phyloP scores from a whole-genome alignment of 2,113 vertebrate species.

The Saccopteryx leptura region DNA sequence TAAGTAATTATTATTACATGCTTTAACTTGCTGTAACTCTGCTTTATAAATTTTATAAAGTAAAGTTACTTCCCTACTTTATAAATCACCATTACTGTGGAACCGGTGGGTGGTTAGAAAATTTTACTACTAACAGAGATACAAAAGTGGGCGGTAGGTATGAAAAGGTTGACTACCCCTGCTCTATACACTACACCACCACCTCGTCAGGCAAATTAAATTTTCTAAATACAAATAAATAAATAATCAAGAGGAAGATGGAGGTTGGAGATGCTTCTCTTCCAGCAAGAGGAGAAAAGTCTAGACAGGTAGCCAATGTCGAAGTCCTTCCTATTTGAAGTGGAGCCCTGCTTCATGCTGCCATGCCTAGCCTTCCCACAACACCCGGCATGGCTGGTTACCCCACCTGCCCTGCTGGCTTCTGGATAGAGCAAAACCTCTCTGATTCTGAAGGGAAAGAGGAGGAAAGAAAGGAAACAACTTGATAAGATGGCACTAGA shows the following conservation, averaged over 20 bases:
- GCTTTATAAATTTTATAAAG: no score
- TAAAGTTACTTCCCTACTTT: no score
- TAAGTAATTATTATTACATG: no score
- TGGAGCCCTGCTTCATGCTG: fast-evolving
- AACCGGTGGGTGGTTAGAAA: no score
- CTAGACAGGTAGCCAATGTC: not conserved
- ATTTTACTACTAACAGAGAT: no score
- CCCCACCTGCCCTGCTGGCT: not conserved
- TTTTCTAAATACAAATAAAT: no score
- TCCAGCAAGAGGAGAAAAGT: not conserved
- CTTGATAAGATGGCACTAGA: not conserved
- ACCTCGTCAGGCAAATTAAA: no score
- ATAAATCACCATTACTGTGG: no score
- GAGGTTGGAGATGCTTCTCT: not conserved
- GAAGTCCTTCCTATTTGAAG: not conserved
- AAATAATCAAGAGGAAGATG: not conserved
- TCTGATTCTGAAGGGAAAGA: not conserved
- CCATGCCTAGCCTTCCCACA: not conserved
- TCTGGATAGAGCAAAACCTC: not conserved
- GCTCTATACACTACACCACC: no score
- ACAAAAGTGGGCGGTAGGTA: no score
- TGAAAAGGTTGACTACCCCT: no score
- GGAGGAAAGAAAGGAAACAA: not conserved
- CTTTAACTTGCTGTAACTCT: no score
- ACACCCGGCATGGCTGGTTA: not conserved